Base-by-base conservation (phyloP, 2,888 invertebrate genomes). In the Aleiodes alternator region DNA sequence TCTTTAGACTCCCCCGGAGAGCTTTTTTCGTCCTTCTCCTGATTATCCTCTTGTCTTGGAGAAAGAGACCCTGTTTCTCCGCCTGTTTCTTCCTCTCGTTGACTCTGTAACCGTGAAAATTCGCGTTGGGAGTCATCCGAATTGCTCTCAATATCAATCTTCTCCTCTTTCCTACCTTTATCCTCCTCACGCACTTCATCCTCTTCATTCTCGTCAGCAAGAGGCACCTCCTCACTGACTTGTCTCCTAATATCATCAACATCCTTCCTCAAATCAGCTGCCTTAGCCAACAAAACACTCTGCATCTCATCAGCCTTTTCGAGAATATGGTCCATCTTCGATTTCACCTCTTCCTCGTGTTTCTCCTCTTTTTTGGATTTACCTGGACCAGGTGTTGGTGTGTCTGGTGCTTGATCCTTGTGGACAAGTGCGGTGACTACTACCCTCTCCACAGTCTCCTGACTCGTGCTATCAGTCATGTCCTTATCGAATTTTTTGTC, bases 401-500 rank as follows among this genome's bases (percentile, higher is more conserved):
- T 87, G 34, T 88, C 87, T 0, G 86, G 84, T 0, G 80, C 72
- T 56, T 87, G 87, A 76, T 87, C 85, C 64, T 88, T 86, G 78
- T 89, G 89, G 4, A 89, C 83, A 69, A 88, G 83, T 0, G 88
- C 89, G 3, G 87, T 87, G 0, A 88, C 84, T 0, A 86, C 84
- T 0, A 89, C 86, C 7, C 83, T 83, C 71, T 89, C 88, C 0
- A 87, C 86, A 0, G 86, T 85, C 16, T 88, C 89, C 43, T 88
- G 89, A 72, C 88, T 88, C 0, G 88, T 88, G 50, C 86, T 88
- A 38, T 89, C 89, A 3, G 86, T 87, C 4, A 79, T 77, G 72
- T 86, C 86, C 14, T 77, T 80, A 0, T 81, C 79, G 66, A 83
- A 76, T 12, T 79, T 73, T 1, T 38, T 77, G 43, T 76, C 80